phyloP scores from a whole-genome alignment of 1,140 invertebrate genomes.

The Aphaenogaster floridana region DNA sequence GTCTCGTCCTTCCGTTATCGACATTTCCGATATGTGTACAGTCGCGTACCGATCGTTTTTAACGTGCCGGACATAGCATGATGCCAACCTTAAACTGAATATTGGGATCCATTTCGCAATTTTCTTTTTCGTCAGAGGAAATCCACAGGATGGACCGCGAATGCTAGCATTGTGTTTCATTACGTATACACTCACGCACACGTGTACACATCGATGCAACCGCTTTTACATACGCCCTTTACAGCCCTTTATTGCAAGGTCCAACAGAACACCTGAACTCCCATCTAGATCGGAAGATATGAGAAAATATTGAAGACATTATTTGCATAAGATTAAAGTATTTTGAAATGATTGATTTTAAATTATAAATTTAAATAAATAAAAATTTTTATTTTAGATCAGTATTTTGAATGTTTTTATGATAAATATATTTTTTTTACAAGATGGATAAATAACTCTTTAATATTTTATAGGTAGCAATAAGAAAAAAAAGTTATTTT shows the following conservation, averaged over 20 bases:
- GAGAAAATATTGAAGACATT: neutral
- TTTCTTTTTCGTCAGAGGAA: conserved; percentile 20
- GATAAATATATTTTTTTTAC: neutral
- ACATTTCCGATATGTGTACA: neutral
- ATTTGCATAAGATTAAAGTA: neutral
- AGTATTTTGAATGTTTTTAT: neutral
- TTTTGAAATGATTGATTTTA: no score
- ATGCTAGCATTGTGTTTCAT: conserved; percentile 21
- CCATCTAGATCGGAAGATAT: neutral
- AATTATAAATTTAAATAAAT: neutral
- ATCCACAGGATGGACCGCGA: neutral
- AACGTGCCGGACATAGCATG: neutral
- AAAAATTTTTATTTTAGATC: neutral
- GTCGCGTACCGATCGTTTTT: neutral
- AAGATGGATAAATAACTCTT: neutral
- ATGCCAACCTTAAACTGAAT: neutral
- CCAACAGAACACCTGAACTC: neutral
- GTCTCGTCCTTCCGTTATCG: neutral
- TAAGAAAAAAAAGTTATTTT: neutral
- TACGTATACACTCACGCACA: neutral
- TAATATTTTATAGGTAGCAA: neutral
- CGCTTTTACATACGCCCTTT: neutral
- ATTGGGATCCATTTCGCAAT: neutral
- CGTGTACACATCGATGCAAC: neutral
- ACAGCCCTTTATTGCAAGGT: neutral